Evolutionary conservation across 2,113 vertebrate species (phyloP), one percentile per base, ranked within the genome.

Genomic region (Clinocottus analis): DNA sequence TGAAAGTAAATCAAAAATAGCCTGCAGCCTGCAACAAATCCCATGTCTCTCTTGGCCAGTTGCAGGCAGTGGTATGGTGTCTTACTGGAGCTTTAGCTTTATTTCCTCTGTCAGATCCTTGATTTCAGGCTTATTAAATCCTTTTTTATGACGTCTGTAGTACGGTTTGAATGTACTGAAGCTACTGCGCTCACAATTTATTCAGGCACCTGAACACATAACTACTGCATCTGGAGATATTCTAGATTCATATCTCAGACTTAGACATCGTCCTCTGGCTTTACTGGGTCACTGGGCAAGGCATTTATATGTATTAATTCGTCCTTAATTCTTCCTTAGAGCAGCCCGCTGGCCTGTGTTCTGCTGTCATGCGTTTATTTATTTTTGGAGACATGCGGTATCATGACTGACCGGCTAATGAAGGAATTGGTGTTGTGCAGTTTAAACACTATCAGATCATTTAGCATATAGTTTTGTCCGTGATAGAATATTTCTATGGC

Each of bases 1-100:
- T 80, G 85, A 85, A 85, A 80, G 64, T 80, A 86, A 85, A 85
- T 82, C 75, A 74, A 69, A 90, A 83, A 74, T 78, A 72, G 84
- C 80, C 82, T 17, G 72, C 62, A 71, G 81, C 39, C 56, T 35
- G 71, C 61, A 60, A 43, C 64, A 66, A 85, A 79, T 87, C 87
- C 85, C 83, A 65, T 3, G 37, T 67, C 73, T n/a, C 79, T 3
- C 73, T 51, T 41, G 60, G 39, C 25, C 59, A 53, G 41, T 75
- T 82, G 53, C 43, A 67, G 61, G 45, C 41, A 16, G 37, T 41
- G 35, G 72, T 64, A 59, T 65, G 51, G 75, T 75, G 68, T 87
- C 75, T 80, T 77, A 45, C 58, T 71, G 41, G 16, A 80, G 55
- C 68, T 88, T 74, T 25, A 64, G 65, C 41, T 75, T 58, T 63